Percentiles rank a stretch among this genome's conserved stretches.
Conservation (phyloP, 2,113 vertebrate genomes). For the Gavialis gangeticus region DNA sequence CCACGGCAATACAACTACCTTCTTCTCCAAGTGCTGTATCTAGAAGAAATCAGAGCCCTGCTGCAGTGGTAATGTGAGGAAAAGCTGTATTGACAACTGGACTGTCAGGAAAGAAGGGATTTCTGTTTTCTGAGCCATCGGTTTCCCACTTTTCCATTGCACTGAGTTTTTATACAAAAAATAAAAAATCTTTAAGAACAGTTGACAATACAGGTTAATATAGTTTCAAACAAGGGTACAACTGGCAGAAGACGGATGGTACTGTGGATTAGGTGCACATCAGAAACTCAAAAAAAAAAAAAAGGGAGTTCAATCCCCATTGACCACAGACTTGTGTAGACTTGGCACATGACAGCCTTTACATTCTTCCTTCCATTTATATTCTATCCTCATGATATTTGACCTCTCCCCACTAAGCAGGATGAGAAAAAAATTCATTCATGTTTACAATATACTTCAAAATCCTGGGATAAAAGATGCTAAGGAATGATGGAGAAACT, state of each 20-base stretch:
- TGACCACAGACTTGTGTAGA: not conserved
- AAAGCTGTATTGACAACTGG: not conserved
- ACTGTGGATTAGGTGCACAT: not conserved
- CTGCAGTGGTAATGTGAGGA: fast-evolving
- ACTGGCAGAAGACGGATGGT: not conserved
- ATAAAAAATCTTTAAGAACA: not conserved
- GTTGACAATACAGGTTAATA: too few relatives aligned
- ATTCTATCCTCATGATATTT: not conserved
- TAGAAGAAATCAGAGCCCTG: not conserved
- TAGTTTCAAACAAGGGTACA: not conserved
- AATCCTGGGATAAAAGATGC: not conserved
- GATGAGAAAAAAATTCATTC: not conserved
- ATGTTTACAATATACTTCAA: not conserved
- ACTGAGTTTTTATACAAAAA: not conserved
- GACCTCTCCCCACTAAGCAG: not conserved
- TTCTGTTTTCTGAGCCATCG: not conserved
- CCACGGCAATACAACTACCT: fast-evolving
- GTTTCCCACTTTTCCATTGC: not conserved
- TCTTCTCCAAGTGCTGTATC: not conserved
- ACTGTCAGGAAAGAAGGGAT: too few relatives aligned
- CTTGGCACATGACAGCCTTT: not conserved
- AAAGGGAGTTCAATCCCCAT: fast-evolving
- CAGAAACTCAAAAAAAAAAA: not conserved
- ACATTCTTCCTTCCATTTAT: not conserved
- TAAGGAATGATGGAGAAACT: not conserved